Percentiles rank a stretch among this genome's conserved stretches.
These are phyloP conservation scores for Zosterops hypoxanthus DNA, from an alignment of 2,113 vertebrate genomes.

Conservation along the genomic window DNA sequence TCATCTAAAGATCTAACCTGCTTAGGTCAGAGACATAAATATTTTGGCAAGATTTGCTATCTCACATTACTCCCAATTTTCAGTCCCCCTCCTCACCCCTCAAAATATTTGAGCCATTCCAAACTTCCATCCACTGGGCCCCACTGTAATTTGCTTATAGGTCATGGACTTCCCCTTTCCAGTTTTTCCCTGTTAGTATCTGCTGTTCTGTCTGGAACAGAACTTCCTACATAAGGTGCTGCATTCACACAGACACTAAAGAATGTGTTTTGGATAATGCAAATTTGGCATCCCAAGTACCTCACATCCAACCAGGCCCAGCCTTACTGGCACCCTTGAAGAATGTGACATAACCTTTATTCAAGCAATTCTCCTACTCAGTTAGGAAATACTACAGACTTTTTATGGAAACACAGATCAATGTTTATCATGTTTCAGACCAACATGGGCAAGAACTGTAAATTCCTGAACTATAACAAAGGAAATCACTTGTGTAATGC, in stretches of 20 bases:
- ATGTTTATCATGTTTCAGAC: neutral
- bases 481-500: neutral
- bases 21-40: conserved; percentile 66
- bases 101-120: conserved; percentile 55
- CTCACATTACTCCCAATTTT: conserved; percentile 41
- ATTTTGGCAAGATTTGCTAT: conserved; percentile 52
- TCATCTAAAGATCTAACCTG: conserved; percentile 62
- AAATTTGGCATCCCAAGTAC: neutral
- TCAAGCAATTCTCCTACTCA: neutral
- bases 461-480: neutral
- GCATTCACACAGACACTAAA: neutral
- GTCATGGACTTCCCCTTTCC: conserved; percentile 10
- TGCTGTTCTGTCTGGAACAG: neutral
- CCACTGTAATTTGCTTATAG: conserved; percentile 43
- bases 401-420: neutral
- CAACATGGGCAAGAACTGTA: neutral
- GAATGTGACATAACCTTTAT: neutral
- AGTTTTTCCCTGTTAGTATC: neutral
- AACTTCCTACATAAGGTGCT: neutral
- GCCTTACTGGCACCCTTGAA: neutral
- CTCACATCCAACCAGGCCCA: neutral
- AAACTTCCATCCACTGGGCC: conserved; percentile 35
- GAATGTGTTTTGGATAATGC: neutral
- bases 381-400: neutral
- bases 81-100: neutral